Evolutionary conservation across 2,888 invertebrate genomes (phyloP).

Genomic region (Hydroisotoma schaefferi): DNA sequence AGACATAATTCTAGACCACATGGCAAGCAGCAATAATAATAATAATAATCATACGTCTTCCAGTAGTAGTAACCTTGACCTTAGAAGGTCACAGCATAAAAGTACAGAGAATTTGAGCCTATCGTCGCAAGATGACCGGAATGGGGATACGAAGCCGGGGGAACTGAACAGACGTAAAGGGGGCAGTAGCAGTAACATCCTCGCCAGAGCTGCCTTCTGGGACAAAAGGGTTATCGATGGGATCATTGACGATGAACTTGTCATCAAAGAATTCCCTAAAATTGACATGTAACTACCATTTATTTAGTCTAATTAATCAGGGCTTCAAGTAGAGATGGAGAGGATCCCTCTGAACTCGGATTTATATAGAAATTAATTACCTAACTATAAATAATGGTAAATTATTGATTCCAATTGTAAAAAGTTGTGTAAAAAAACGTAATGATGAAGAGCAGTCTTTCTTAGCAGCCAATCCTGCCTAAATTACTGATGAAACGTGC

Average conservation of each 20-base stretch:
- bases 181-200: constrained; percentile 21
- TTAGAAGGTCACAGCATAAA: background rate
- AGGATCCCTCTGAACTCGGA: too few relatives aligned
- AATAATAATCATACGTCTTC: constrained; percentile 2
- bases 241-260: constrained; percentile 47
- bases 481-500: too few relatives aligned
- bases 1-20: too few relatives aligned
- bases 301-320: too few relatives aligned
- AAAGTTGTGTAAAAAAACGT: too few relatives aligned
- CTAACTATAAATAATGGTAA: too few relatives aligned
- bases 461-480: too few relatives aligned
- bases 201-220: constrained; percentile 49
- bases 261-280: constrained; percentile 48
- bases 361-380: too few relatives aligned
- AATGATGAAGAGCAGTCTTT: too few relatives aligned
- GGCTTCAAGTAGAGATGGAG: too few relatives aligned
- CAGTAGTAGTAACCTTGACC: constrained; percentile 10
- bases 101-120: background rate
- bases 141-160: background rate
- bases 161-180: background rate
- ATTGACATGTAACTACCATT: constrained; percentile 12
- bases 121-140: constrained; percentile 2
- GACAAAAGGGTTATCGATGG: constrained; percentile 49
- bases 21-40: too few relatives aligned
- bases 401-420: too few relatives aligned